Base-by-base conservation (phyloP, 2,888 invertebrate genomes). In the Hesperia comma region DNA sequence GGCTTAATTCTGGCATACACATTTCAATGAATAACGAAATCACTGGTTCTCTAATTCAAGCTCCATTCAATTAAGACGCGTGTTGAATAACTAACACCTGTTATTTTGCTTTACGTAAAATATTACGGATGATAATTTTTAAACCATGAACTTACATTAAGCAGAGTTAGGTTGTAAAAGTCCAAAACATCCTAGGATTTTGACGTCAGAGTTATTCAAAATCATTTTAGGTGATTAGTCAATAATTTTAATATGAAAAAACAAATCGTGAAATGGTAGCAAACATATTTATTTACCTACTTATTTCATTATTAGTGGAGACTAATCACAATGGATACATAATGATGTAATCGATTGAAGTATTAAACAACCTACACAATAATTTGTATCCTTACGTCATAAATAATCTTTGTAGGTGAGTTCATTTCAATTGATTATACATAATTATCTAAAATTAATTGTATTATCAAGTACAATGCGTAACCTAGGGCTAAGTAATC, bases 21-120 rank as follows among this genome's bases (percentile, higher is more conserved):
- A 67, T 69, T 64, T 61, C 64, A 68, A 69, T 70, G 67, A 68
- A 67, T 67, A 69, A 68, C 69, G 66, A 69, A 70, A 68, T 70
- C 62, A 69, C 66, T 67, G 55, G 43, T 60, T 66, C 67, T 61
- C 64, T 68, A 67, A 68, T 69, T 69, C 63, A 58, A 40, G 40
- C n/a, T 12, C 43, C 53, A 66, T 66, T 61, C 61, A 74, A 77
- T 75, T 74, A 74, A 72, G 70, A 70, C 74, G 71, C 75, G 77
- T 77, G 68, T 71, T 61, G 67, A 71, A 74, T 71, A 17, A 17
- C 55, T 55, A 58, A 55, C 61, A 67, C 55, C 49, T 60, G n/a
- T 61, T 67, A 61, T 55, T 49, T 55, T 15, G 43, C 60, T 66
- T 46, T 55, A 54, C 15, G 49, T 51, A 15, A 21, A 51, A 37